Percentiles rank a stretch among this genome's conserved stretches.
phyloP scores from a whole-genome alignment of 1,140 invertebrate species.

The Ceratosolen solmsi region DNA sequence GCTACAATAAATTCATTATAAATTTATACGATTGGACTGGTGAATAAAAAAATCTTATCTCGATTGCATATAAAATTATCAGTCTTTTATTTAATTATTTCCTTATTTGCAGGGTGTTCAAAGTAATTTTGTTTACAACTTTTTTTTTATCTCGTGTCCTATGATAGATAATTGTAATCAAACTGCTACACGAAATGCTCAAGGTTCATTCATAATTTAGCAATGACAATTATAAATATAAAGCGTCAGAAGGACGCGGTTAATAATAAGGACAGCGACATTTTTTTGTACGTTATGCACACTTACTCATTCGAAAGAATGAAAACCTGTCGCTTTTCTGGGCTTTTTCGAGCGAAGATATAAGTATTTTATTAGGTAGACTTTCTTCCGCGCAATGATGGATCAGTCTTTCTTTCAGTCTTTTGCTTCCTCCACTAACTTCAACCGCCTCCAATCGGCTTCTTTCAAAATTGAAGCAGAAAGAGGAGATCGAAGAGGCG shows the following conservation, averaged over 20 bases:
- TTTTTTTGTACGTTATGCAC: constrained; percentile 13
- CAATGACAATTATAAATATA: constrained; percentile 46
- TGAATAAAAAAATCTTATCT: not conserved
- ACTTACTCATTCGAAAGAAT: constrained; percentile 26
- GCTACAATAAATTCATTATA: not conserved
- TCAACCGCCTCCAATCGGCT: not conserved
- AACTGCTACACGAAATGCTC: not conserved
- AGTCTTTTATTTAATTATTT: not conserved
- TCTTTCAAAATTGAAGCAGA: constrained; percentile 14
- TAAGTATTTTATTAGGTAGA: constrained; percentile 64
- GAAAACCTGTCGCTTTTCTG: constrained; percentile 13
- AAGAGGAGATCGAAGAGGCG: constrained; percentile 35
- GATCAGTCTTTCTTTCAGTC: constrained; percentile 44
- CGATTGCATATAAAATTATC: no score
- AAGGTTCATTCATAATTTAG: constrained; percentile 51
- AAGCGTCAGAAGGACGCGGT: constrained; percentile 24
- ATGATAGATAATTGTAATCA: not conserved
- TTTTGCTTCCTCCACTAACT: not conserved
- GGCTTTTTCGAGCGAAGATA: constrained; percentile 42
- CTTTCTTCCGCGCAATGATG: constrained; percentile 50
- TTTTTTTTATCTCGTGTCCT: not conserved
- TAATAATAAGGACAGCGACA: constrained; percentile 36
- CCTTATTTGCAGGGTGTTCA: not conserved
- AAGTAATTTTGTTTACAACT: not conserved
- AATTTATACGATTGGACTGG: not conserved